These are phyloP conservation scores for Seira sanloemensis DNA, from an alignment of 2,888 invertebrate species.

Conservation along the genomic window DNA sequence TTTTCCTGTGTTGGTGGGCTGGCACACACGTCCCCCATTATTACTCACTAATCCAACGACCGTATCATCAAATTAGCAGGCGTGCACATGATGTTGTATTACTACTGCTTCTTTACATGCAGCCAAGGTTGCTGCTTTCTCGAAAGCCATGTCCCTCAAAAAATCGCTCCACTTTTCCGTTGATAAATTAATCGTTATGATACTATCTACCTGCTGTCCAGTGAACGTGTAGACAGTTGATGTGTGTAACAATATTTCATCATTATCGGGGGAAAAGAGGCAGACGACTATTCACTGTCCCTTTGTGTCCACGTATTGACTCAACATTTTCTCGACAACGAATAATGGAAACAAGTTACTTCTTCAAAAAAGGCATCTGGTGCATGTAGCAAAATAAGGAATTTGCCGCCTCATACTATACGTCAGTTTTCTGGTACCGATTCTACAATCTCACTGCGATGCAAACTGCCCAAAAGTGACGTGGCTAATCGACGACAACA, in stretches of 20 bases:
- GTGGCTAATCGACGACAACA: not conserved
- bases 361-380: too few relatives aligned
- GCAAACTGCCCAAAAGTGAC: not conserved
- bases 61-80: conserved; percentile 3
- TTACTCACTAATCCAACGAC: not conserved
- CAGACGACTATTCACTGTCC: not conserved
- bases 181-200: conserved; percentile 12
- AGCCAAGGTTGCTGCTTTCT: not conserved
- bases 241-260: not conserved
- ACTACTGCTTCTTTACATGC: not conserved
- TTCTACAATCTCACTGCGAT: not conserved
- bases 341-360: not conserved
- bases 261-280: not conserved
- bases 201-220: conserved; percentile 11
- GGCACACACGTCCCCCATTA: not conserved
- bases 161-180: not conserved
- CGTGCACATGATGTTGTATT: not conserved
- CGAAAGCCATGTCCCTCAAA: not conserved
- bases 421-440: too few relatives aligned
- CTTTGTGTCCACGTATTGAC: conserved; percentile 11
- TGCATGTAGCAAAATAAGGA: too few relatives aligned
- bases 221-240: not conserved
- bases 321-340: not conserved
- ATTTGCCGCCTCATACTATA: too few relatives aligned
- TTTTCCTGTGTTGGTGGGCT: not conserved